Conservation (phyloP, 1,140 invertebrate species). For the Drusus annulatus region DNA sequence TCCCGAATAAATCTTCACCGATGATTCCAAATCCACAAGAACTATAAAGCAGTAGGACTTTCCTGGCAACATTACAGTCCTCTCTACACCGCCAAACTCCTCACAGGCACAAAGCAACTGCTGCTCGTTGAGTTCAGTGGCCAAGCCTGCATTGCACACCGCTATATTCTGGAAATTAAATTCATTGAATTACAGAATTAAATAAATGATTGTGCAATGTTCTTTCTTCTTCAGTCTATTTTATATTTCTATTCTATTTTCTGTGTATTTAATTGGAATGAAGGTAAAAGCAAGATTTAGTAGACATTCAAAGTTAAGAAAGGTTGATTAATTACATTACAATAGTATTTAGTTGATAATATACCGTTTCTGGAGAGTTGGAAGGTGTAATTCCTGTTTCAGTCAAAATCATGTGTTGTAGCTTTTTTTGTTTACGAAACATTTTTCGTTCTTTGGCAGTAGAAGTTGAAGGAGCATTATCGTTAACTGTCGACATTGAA, state of each 20-base stretch:
- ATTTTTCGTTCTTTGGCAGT: constrained; percentile 35
- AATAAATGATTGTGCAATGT: too few species aligned
- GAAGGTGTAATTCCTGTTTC: constrained; percentile 30
- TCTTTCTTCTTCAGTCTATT: too few species aligned
- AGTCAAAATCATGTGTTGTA: constrained; percentile 38
- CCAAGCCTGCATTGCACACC: constrained; percentile 84
- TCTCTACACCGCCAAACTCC: constrained; percentile 70
- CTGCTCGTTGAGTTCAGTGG: constrained; percentile 79
- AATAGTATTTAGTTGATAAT: neutral
- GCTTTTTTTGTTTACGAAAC: constrained; percentile 38
- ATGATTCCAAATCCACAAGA: constrained; percentile 69
- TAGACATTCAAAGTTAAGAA: too few species aligned
- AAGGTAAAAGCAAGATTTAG: too few species aligned
- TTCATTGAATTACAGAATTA: too few species aligned
- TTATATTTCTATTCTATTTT: too few species aligned
- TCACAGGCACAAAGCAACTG: constrained; percentile 71
- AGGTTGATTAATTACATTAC: too few species aligned
- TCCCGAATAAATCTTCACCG: constrained; percentile 69
- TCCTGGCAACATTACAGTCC: constrained; percentile 77
- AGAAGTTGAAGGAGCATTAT: neutral
- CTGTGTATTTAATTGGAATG: too few species aligned
- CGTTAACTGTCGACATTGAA: neutral
- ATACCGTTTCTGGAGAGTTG: constrained; percentile 42
- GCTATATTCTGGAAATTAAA: constrained; percentile 62
- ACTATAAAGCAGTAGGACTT: constrained; percentile 85